A percentile compares a stretch with the other conserved stretches of the same genome.
Evolutionary conservation across 2,888 invertebrate species (phyloP).

Genomic region (Thyatira batis): DNA sequence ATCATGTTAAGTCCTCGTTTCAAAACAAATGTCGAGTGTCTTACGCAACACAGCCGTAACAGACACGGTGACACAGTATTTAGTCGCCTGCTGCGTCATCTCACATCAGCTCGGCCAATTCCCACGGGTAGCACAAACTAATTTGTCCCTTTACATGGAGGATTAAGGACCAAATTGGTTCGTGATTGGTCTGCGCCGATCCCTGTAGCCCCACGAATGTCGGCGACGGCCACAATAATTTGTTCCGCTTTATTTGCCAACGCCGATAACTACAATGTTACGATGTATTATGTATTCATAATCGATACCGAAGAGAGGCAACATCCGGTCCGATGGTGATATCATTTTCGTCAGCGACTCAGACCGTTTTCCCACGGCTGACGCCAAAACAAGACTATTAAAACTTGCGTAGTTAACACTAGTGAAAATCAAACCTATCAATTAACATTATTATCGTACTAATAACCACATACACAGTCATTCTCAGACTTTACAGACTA

Average conservation of each 20-base stretch:
- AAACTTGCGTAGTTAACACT: too few species aligned
- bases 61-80: slow-evolving; percentile 27
- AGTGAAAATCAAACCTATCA: too few species aligned
- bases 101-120: slow-evolving; percentile 36
- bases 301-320: neutral
- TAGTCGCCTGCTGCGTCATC: slow-evolving; percentile 42
- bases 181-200: slow-evolving; percentile 36
- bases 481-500: too few species aligned
- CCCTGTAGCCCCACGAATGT: slow-evolving; percentile 24
- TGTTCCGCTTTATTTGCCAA: slow-evolving; percentile 60
- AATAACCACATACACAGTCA: too few species aligned
- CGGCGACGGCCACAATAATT: slow-evolving; percentile 46
- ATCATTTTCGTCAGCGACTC: neutral
- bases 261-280: slow-evolving; percentile 33
- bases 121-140: slow-evolving; percentile 45
- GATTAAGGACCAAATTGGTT: slow-evolving; percentile 40
- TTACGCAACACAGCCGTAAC: neutral
- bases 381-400: too few species aligned
- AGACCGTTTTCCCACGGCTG: too few species aligned
- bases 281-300: slow-evolving; percentile 17
- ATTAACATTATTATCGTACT: too few species aligned
- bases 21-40: slow-evolving; percentile 5
- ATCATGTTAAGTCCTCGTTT: slow-evolving; percentile 12
- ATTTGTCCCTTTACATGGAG: slow-evolving; percentile 29
- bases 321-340: neutral